Conservation (phyloP, 2,113 vertebrate species). For the Ranitomeya imitator region DNA sequence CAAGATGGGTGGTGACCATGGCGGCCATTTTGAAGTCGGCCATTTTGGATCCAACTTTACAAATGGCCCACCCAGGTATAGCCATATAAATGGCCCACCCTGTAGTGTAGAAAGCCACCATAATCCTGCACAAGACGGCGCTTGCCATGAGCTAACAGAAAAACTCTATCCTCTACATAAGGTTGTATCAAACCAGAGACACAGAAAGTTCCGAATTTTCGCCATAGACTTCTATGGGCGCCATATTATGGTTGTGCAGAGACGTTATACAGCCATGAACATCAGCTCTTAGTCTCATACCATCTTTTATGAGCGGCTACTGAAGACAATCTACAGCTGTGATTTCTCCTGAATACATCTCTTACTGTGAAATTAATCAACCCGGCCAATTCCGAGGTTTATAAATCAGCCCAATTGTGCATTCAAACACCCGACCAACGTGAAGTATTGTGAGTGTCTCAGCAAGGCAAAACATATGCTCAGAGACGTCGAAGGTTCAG, state of each 20-base stretch:
- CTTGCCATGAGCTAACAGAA: no score
- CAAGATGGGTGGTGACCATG: no score
- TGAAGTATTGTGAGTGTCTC: conserved; percentile 15
- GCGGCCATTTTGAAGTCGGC: no score
- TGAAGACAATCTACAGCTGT: conserved; percentile 18
- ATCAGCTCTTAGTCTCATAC: background rate
- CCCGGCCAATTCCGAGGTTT: conserved; percentile 37
- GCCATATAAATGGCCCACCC: no score
- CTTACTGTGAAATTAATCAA: conserved; percentile 45
- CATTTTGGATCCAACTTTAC: no score
- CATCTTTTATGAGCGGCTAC: background rate
- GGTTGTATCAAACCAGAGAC: no score
- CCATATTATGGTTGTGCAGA: background rate
- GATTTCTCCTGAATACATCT: conserved; percentile 33
- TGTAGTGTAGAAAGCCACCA: no score
- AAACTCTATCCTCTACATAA: no score
- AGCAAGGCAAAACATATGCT: conserved; percentile 37
- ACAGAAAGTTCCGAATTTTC: no score
- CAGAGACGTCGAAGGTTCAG: background rate
- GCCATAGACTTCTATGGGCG: no score
- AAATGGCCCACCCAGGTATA: no score
- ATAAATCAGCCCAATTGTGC: conserved; percentile 41
- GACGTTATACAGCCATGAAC: background rate
- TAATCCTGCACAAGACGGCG: no score
- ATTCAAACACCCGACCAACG: conserved; percentile 11